Evolutionary conservation across 1,140 invertebrate genomes (phyloP), one percentile per base, ranked within the genome.

Genomic region (Nasonia giraulti): DNA sequence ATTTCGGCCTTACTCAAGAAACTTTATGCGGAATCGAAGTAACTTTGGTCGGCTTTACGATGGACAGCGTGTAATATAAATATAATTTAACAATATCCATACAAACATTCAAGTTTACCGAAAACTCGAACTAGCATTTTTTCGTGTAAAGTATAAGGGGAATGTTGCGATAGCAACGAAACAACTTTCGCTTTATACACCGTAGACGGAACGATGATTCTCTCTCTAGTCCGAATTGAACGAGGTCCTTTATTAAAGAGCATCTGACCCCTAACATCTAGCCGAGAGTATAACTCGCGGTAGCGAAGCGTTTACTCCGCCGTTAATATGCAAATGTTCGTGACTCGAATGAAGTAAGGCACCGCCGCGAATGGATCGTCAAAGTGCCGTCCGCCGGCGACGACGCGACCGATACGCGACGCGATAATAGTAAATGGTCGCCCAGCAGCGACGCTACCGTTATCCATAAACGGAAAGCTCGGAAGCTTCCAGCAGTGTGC

Each of bases 281-380:
- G 6, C 7, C 1, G 55, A 20, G 17, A 62, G 55, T 62, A 17
- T 62, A 62, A 62, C 55, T 62, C 55, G 5, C 55, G 17, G 55
- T 62, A 66, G 31, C 31, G 55, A 37, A 23, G 77, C 55, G 55
- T 37, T 66, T 20, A 66, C 20, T n/a, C 55, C 31, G 50, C 23
- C 47, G 77, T 79, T 79, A 66, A 33, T 79, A 62, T 62, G 50
- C 77, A 79, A 79, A 79, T 66, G 77, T 23, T 12, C 50, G 50
- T 31, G 68, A 33, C 68, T 71, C 33, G 68, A 71, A 33, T 71
- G 68, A 71, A 71, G 68, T 11, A 71, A 37, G 14, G 68, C 68
- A 31, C 27, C 75, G 44, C 75, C 75, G 44, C 75, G 75, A 50
- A 77, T 77, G 47, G 75, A 33, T 75, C 73, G 73, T 75, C 73